Evolutionary conservation across 1,140 invertebrate genomes (phyloP), one percentile per base, ranked within the genome.

Genomic region (Drosophila bifasciata): DNA sequence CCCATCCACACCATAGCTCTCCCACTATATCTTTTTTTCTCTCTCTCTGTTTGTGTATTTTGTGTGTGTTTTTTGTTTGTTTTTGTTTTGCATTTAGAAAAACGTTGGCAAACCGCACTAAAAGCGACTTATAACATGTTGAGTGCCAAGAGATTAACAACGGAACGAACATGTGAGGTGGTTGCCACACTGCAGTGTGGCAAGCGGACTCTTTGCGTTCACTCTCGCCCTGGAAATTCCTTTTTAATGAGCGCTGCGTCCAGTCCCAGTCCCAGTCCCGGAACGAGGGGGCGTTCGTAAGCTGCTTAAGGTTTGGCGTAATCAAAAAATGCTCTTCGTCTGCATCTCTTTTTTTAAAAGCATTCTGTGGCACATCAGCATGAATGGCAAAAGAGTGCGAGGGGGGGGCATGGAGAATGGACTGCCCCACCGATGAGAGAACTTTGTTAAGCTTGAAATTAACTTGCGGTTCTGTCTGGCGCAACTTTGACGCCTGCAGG

Each of bases 41-140:
- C n/a, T 19, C 5, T 17, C 25, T 25, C 43, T 60, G 17, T 46
- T 28, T 43, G 28, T 46, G 67, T 55, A 25, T 44, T 45, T 50
- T 28, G n/a, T n/a, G n/a, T n/a, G n/a, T n/a, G n/a, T 49, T 50
- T 55, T 70, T 50, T 44, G 25, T 64, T 40, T 28, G 7, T 28
- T 28, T 8, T 28, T 60, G 60, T 66, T 49, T 68, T 67, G 41
- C 69, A 66, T 79, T 86, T 90, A 85, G 77, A 89, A 83, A 57
- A 88, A 77, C 73, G 67, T 67, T 84, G 71, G 67, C 77, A 79
- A 79, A 89, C 84, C 84, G 84, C 84, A 88, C 84, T 88, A 88
- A 89, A 90, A 90, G 83, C 83, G 83, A 88, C 84, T 90, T 90
- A 90, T 80, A 90, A 90, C 88, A 90, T 90, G 88, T 88, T 90